Percentiles rank a stretch among this genome's conserved stretches.
phyloP scores from a whole-genome alignment of 1,140 invertebrate species.

The Nomia melanderi region DNA sequence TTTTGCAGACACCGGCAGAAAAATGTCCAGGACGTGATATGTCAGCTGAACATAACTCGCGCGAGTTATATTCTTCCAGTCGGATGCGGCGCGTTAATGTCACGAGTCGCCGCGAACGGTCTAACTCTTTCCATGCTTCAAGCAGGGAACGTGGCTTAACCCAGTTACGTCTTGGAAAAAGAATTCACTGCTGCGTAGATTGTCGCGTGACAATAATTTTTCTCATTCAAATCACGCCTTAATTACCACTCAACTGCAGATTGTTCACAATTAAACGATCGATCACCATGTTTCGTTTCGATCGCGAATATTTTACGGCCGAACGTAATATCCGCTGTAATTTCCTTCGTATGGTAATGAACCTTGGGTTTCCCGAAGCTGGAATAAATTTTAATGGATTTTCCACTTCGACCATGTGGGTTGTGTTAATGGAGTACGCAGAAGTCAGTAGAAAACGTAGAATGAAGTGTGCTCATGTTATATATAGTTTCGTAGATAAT shows the following conservation, averaged over 20 bases:
- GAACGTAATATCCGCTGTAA: too few species aligned
- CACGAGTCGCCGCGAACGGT: not conserved
- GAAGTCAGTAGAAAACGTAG: too few species aligned
- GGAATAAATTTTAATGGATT: too few species aligned
- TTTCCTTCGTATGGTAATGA: too few species aligned
- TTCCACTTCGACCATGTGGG: too few species aligned
- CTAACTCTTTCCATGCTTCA: not conserved
- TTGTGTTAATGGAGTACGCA: too few species aligned
- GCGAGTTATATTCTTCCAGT: conserved; percentile 15
- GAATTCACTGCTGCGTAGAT: not conserved
- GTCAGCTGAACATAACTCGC: conserved; percentile 23
- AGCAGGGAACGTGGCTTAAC: conserved; percentile 8
- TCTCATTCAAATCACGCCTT: conserved; percentile 9
- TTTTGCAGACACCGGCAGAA: not conserved
- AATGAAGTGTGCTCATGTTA: too few species aligned
- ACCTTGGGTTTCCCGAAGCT: too few species aligned
- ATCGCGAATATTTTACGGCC: not conserved
- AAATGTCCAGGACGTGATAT: not conserved
- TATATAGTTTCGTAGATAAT: too few species aligned
- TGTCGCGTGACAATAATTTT: conserved; percentile 5
- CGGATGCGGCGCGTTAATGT: not conserved
- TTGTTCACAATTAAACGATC: not conserved
- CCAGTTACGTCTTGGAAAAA: conserved; percentile 6
- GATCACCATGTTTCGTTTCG: not conserved
- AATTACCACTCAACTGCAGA: not conserved